These are phyloP conservation scores for Leptosomus discolor DNA, from an alignment of 2,113 vertebrate genomes.

Conservation along the genomic window DNA sequence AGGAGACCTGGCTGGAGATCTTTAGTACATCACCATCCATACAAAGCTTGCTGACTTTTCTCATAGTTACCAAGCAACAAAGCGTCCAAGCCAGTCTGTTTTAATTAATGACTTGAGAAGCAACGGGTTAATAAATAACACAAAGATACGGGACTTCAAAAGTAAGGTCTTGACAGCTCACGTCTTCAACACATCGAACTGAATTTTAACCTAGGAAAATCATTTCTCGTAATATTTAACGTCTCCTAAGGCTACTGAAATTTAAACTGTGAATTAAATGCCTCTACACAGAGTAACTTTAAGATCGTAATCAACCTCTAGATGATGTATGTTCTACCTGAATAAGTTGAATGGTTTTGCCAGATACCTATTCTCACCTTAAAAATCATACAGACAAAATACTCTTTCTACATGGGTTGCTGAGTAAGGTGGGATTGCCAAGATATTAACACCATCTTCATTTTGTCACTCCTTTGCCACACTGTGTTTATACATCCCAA, in stretches of 20 bases:
- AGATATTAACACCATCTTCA: background rate
- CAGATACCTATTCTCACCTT: background rate
- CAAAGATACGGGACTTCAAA: background rate
- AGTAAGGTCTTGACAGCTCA: background rate
- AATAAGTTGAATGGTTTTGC: background rate
- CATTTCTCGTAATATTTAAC: background rate
- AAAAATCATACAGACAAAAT: background rate
- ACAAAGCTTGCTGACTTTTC: background rate
- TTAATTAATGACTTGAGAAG: background rate
- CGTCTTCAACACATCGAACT: background rate
- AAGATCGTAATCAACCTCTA: background rate
- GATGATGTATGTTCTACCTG: background rate
- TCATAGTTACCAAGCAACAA: background rate
- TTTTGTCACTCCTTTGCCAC: background rate
- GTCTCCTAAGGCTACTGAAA: background rate
- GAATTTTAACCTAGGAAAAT: background rate
- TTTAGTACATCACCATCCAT: background rate
- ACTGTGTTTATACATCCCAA: background rate
- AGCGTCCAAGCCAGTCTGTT: background rate
- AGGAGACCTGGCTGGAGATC: background rate
- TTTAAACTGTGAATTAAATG: background rate
- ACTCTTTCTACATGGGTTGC: background rate
- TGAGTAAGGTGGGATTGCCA: background rate
- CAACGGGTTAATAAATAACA: background rate
- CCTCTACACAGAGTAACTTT: background rate